A percentile compares a stretch with the other conserved stretches of the same genome.
These are phyloP conservation scores for Lutjanus argentimaculatus DNA, from an alignment of 2,797 vertebrate genomes.

Conservation along the genomic window DNA sequence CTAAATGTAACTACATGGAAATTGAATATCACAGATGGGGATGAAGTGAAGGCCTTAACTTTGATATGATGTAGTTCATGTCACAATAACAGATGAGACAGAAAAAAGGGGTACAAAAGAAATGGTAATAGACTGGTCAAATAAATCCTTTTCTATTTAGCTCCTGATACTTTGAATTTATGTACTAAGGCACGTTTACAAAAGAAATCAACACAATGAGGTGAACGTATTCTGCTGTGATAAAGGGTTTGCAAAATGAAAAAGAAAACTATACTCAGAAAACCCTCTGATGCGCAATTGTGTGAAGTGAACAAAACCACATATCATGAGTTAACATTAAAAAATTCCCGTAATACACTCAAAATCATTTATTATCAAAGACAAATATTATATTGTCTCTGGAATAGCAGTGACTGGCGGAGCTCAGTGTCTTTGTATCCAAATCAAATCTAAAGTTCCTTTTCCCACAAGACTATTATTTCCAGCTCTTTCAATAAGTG, in stretches of 20 bases:
- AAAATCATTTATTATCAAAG: not conserved
- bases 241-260: not conserved
- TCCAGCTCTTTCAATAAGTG: conserved; percentile 5
- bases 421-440: not conserved
- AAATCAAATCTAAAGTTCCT: conserved; percentile 19
- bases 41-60: not conserved
- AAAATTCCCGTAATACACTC: not conserved
- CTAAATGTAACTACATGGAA: conserved; percentile 25
- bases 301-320: not conserved
- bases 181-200: not conserved
- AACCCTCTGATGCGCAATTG: not conserved
- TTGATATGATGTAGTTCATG: not conserved
- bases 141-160: not conserved
- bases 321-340: no score
- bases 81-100: not conserved
- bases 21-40: not conserved
- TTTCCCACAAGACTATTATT: not conserved
- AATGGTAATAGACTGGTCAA: not conserved
- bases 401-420: not conserved
- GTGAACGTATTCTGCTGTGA: not conserved
- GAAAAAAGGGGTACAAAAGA: not conserved
- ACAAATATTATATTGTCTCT: not conserved
- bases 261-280: not conserved
- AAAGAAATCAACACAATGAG: not conserved
- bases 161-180: not conserved